Conservation (phyloP, 1,140 invertebrate species). For the Trachelipus rathkii region DNA sequence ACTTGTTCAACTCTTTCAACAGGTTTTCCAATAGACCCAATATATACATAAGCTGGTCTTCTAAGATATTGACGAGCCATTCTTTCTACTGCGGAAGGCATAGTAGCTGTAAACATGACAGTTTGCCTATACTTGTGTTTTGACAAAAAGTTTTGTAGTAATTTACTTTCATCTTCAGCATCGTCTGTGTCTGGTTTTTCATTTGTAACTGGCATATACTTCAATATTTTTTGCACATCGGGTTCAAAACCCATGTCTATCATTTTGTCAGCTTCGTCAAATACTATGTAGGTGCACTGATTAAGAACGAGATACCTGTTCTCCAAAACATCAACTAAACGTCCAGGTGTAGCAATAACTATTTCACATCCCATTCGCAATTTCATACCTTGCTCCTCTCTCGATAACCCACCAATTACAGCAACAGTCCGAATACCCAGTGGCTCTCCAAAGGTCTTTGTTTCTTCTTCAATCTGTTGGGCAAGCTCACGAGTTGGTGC, state of each 20-base stretch:
- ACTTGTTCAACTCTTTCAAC: constrained; percentile 97
- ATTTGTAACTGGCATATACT: constrained; percentile 98
- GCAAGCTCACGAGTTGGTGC: constrained; percentile 98
- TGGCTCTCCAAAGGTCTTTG: constrained; percentile 92
- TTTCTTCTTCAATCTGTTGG: constrained; percentile 99
- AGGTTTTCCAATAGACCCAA: constrained; percentile 96
- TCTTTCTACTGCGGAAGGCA: constrained; percentile 96
- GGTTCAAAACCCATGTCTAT: constrained; percentile 99
- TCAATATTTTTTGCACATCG: constrained; percentile 88
- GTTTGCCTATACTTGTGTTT: constrained; percentile 97
- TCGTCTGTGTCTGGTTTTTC: constrained; percentile 97
- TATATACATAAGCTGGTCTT: constrained; percentile 95
- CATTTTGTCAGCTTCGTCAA: constrained; percentile 96
- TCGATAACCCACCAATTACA: constrained; percentile 85
- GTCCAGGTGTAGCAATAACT: constrained; percentile 99
- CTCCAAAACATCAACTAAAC: constrained; percentile 97
- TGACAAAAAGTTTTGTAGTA: constrained; percentile 91
- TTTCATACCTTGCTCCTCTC: constrained; percentile 97
- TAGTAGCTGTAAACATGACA: constrained; percentile 99
- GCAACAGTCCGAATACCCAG: constrained; percentile 94
- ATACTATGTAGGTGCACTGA: constrained; percentile 90
- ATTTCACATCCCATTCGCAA: constrained; percentile 97
- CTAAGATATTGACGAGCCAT: constrained; percentile 90
- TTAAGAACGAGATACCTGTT: constrained; percentile 95
- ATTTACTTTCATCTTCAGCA: constrained; percentile 87